These are phyloP conservation scores for Pocillopora verrucosa DNA, from an alignment of 64 coral and sea anemone genomes.

Conservation along the genomic window DNA sequence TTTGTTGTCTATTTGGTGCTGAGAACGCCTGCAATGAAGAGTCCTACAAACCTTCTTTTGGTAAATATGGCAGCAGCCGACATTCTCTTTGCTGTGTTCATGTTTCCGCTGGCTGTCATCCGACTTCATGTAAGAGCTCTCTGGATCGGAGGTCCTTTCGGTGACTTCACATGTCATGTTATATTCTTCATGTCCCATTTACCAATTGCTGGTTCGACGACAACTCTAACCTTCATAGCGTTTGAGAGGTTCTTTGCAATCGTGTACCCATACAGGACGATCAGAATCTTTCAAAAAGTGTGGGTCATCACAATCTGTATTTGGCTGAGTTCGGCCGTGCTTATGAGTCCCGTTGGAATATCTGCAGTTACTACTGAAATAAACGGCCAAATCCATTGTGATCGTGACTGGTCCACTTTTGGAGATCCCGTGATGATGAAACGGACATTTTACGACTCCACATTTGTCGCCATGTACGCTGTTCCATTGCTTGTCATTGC, in stretches of 20 bases:
- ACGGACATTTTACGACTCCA: neutral
- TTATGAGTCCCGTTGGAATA: neutral
- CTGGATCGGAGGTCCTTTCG: neutral
- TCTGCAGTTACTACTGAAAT: neutral
- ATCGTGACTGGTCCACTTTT: neutral
- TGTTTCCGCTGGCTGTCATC: neutral
- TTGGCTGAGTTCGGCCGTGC: neutral
- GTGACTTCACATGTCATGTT: neutral
- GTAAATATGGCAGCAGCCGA: neutral
- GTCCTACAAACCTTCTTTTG: neutral
- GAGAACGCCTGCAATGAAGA: neutral
- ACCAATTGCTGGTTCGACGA: neutral
- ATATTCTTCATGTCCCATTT: neutral
- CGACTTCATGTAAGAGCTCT: neutral
- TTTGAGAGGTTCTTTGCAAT: neutral
- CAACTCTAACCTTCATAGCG: neutral
- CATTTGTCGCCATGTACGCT: constrained; percentile 4
- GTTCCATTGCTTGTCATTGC: constrained; percentile 11
- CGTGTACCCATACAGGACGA: neutral
- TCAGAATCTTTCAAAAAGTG: neutral
- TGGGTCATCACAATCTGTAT: neutral
- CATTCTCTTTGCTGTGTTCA: neutral
- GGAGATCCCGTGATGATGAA: neutral
- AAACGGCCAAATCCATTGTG: neutral
- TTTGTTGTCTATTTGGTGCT: neutral